phyloP scores from a whole-genome alignment of 2,888 invertebrate species.

The Tetramorium bicarinatum region DNA sequence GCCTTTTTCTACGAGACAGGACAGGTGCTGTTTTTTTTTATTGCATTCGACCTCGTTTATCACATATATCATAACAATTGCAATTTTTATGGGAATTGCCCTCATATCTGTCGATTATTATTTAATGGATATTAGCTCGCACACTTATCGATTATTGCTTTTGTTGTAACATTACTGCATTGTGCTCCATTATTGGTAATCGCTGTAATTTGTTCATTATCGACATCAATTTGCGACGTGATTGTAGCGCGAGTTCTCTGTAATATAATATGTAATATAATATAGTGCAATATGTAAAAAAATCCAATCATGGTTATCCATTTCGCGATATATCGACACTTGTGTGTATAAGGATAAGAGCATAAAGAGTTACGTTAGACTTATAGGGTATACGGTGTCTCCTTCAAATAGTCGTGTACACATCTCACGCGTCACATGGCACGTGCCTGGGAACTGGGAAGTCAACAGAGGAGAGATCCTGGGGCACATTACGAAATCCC shows the following conservation, averaged over 20 bases:
- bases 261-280: neutral
- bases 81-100: neutral
- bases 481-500: slow-evolving; percentile 72
- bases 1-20: neutral
- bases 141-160: neutral
- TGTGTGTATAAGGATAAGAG: neutral
- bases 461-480: slow-evolving; percentile 62
- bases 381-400: slow-evolving; percentile 42
- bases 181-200: neutral
- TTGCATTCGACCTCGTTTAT: neutral
- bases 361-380: slow-evolving; percentile 25
- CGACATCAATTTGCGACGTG: neutral
- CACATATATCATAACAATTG: neutral
- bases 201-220: neutral
- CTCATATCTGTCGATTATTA: neutral
- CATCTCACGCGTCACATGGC: slow-evolving; percentile 63
- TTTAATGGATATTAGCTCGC: neutral
- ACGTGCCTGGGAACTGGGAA: slow-evolving; percentile 68
- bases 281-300: neutral
- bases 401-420: slow-evolving; percentile 46
- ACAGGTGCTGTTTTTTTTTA: neutral
- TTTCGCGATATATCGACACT: neutral
- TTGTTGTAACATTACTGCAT: neutral
- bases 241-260: neutral
- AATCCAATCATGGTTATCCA: neutral